Conservation (phyloP, 2,113 vertebrate genomes). For the Amphiprion percula region DNA sequence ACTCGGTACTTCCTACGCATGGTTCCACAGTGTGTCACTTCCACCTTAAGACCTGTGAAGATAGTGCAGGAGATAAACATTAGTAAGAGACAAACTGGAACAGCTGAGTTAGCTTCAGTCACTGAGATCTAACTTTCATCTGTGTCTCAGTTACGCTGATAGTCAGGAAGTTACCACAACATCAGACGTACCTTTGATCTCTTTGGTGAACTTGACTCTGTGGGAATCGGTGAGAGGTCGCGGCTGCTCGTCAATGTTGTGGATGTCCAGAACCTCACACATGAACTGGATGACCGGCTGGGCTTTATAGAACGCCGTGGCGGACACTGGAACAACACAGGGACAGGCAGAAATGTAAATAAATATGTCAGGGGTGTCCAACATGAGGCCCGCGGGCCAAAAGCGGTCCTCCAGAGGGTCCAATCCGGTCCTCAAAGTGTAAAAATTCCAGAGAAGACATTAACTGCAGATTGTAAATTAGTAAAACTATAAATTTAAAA, state of each 20-base stretch:
- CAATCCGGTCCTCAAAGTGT: no score
- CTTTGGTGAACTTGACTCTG: constrained; percentile 99
- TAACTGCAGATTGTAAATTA: no score
- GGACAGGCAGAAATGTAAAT: neutral
- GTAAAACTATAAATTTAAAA: no score
- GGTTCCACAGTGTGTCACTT: constrained; percentile 97
- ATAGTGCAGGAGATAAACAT: neutral
- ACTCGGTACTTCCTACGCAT: constrained; percentile 98
- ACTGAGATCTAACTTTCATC: no score
- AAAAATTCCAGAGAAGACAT: no score
- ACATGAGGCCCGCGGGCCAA: no score
- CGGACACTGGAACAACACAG: constrained; percentile 87
- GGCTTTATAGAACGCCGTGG: constrained; percentile 98
- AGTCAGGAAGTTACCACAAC: no score
- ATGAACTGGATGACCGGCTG: constrained; percentile 98
- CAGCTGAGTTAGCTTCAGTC: no score
- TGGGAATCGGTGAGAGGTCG: constrained; percentile 97
- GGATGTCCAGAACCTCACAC: constrained; percentile 99
- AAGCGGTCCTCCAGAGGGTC: no score
- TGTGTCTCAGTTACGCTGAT: no score
- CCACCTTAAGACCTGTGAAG: constrained; percentile 95
- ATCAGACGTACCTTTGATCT: constrained; percentile 92
- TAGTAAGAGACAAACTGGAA: no score
- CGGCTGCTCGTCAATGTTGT: constrained; percentile 98
- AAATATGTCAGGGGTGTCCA: no score